phyloP scores from a whole-genome alignment of 2,797 vertebrate species.

The Poeciliopsis infans region DNA sequence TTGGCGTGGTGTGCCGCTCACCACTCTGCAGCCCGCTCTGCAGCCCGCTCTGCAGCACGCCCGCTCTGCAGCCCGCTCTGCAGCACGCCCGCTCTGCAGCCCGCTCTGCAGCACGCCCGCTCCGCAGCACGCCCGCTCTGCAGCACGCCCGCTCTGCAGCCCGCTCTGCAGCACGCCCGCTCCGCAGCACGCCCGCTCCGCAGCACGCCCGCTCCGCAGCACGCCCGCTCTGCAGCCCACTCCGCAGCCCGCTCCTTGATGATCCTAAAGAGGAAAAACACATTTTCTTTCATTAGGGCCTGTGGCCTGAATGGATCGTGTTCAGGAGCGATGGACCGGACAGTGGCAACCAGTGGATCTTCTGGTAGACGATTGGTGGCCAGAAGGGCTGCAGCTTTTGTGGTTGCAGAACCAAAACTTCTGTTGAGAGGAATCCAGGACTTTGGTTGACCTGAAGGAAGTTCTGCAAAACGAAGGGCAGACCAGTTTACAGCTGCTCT shows the following conservation, averaged over 20 bases:
- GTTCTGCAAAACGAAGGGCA: not conserved
- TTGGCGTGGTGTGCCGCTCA: conserved; percentile 76
- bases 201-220: too few relatives aligned
- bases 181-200: too few relatives aligned
- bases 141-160: conserved; percentile 19
- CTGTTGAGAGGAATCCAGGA: not conserved
- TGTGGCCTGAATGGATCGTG: not conserved
- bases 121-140: too few relatives aligned
- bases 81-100: too few relatives aligned
- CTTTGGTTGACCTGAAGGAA: not conserved
- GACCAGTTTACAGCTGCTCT: not conserved
- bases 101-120: too few relatives aligned
- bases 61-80: conserved; percentile 42
- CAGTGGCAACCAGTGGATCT: not conserved
- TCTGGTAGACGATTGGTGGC: not conserved
- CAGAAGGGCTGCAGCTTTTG: not conserved
- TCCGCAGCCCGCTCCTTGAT: conserved; percentile 37
- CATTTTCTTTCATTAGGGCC: not conserved
- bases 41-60: too few relatives aligned
- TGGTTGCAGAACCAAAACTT: not conserved
- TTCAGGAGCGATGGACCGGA: not conserved
- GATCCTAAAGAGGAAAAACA: not conserved
- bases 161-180: too few relatives aligned
- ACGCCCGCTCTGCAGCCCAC: too few relatives aligned
- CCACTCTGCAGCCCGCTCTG: conserved; percentile 43